Base-by-base conservation (phyloP, 2,113 vertebrate genomes). In the Peromyscus leucopus region DNA sequence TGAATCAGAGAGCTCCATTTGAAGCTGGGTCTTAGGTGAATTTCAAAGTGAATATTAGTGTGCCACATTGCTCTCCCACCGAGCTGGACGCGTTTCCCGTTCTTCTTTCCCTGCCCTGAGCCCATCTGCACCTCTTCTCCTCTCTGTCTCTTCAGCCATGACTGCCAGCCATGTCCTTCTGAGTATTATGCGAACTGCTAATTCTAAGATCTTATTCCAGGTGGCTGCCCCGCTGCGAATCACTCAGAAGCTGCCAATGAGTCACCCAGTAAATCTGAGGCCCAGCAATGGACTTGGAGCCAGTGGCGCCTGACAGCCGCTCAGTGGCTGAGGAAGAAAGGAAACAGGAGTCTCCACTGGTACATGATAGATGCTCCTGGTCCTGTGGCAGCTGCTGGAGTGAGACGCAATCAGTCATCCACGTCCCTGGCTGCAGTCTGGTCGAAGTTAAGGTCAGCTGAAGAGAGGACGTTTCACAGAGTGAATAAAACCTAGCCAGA, bases 121-220 rank as follows among this genome's bases (percentile, higher is more conserved):
- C 22, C 75, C 51, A 61, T 3, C 36, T 76, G 51, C 16, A 42
- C 69, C 48, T 7, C 26, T 63, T 69, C 57, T 51, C 79, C 57
- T 82, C 72, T 85, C 65, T 39, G 91, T 65, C 89, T 95, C 42
- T 31, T 10, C 48, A 61, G 36, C 82, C n/a, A 5, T 28, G 42
- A 31, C 61, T 33, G 36, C 39, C 87, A 55, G 42, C 42, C 42
- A 42, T 3, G 42, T 76, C 74, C 57, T 75, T 91, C 89, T 55
- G 71, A 89, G 69, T 42, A 91, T 63, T 21, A 61, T 5, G 63
- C 10, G 78, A 89, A 82, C 76, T 78, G 93, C 36, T 92, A 90
- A 93, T 82, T 94, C 59, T 90, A 92, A 93, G 93, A 88, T 51
- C 48, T 16, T 11, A 8, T 96, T 96, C 76, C 39, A 7, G 82